phyloP scores from a whole-genome alignment of 2,113 vertebrate species.

The Globicephala melas region DNA sequence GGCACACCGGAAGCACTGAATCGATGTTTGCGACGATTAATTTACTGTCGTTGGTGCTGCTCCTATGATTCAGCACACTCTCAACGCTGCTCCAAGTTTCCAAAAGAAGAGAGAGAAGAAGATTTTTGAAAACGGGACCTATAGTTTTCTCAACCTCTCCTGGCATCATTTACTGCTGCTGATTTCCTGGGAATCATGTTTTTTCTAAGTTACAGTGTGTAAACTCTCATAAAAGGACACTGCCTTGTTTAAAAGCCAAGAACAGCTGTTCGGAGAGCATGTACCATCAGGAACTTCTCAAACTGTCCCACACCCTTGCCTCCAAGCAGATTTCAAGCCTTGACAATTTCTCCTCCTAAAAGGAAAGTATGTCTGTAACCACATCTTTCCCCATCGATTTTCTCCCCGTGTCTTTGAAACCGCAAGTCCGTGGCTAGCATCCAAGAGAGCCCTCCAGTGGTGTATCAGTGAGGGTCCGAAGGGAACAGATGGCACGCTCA shows the following conservation, averaged over 20 bases:
- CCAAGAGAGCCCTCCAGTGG: neutral
- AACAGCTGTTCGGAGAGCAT: neutral
- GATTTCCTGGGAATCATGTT: neutral
- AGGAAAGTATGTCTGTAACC: neutral
- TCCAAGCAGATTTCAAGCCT: neutral
- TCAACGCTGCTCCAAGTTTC: accelerated
- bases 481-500: accelerated
- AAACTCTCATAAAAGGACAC: neutral
- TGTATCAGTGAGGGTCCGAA: accelerated
- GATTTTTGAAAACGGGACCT: neutral
- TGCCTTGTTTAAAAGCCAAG: neutral
- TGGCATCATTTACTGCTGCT: neutral
- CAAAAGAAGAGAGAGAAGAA: neutral
- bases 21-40: accelerated
- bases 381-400: accelerated
- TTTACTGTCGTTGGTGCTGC: neutral
- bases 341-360: neutral
- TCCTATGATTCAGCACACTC: accelerated
- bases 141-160: accelerated
- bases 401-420: accelerated
- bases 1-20: accelerated
- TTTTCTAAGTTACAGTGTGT: neutral
- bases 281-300: neutral
- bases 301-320: neutral
- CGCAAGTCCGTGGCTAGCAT: accelerated